Conservation (phyloP, 2,888 invertebrate species). For the Brenthis hecate region DNA sequence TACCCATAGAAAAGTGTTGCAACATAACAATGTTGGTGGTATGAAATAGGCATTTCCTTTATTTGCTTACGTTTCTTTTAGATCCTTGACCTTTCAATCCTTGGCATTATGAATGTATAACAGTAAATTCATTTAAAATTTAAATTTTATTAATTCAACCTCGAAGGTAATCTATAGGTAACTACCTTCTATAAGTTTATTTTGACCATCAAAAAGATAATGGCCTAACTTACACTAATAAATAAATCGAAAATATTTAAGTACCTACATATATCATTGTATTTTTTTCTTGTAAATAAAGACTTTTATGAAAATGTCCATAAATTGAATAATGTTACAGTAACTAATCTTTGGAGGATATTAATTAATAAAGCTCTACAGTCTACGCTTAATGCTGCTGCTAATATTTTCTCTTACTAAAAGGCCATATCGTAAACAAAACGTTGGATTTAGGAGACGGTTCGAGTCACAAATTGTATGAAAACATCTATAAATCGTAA, state of each 20-base stretch:
- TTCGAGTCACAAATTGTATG: constrained; percentile 37
- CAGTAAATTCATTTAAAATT: constrained; percentile 4
- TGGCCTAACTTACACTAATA: no score
- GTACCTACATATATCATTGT: no score
- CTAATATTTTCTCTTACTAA: no score
- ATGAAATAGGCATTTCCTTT: constrained; percentile 15
- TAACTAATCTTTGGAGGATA: not conserved
- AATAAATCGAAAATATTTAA: no score
- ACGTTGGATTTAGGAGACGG: constrained; percentile 17
- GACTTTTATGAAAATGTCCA: no score
- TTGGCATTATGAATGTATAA: constrained; percentile 4
- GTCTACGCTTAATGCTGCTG: not conserved
- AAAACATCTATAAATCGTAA: constrained; percentile 49
- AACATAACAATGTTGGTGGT: not conserved
- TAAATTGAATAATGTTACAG: not conserved
- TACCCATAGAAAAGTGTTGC: no score
- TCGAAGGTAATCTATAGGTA: not conserved
- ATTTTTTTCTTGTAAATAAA: no score
- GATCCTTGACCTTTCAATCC: constrained; percentile 21
- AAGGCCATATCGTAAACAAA: constrained; percentile 30
- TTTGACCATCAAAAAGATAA: no score
- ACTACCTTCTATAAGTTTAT: not conserved
- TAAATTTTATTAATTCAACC: constrained; percentile 1
- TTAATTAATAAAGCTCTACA: not conserved
- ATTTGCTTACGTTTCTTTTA: constrained; percentile 20